phyloP scores from a whole-genome alignment of 2,113 vertebrate species.

The Pleuronectes platessa region DNA sequence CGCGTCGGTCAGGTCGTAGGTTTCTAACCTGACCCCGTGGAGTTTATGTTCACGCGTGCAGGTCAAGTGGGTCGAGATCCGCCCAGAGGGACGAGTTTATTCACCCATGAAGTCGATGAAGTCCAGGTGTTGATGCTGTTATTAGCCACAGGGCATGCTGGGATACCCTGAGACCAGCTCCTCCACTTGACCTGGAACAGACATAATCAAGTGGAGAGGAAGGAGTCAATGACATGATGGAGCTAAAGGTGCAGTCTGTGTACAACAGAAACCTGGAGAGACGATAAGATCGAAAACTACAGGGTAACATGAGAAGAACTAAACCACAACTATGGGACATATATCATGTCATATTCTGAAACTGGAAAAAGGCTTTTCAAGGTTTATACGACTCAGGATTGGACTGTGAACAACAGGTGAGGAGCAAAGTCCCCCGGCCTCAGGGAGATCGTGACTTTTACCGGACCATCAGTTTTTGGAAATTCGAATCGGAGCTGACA shows the following conservation, averaged over 20 bases:
- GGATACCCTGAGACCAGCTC: neutral
- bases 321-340: too few relatives aligned
- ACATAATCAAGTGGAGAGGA: neutral
- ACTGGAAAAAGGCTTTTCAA: too few relatives aligned
- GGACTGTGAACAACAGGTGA: too few relatives aligned
- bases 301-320: neutral
- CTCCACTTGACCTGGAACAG: neutral
- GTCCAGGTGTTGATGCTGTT: neutral
- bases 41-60: slow-evolving; percentile 1
- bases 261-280: neutral
- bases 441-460: too few relatives aligned
- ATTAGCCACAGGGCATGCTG: neutral
- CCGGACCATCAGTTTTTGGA: too few relatives aligned
- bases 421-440: too few relatives aligned
- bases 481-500: too few relatives aligned
- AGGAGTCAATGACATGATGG: neutral
- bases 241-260: neutral
- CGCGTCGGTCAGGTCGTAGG: neutral
- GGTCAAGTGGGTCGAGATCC: slow-evolving; percentile 3
- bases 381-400: too few relatives aligned
- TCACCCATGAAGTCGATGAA: neutral
- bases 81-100: slow-evolving; percentile 9
- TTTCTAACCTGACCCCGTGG: slow-evolving; percentile 6
- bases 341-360: too few relatives aligned
- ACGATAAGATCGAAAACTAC: neutral